These are phyloP conservation scores for Cheilosia scutellata DNA, from an alignment of 2,888 invertebrate genomes.

Conservation along the genomic window DNA sequence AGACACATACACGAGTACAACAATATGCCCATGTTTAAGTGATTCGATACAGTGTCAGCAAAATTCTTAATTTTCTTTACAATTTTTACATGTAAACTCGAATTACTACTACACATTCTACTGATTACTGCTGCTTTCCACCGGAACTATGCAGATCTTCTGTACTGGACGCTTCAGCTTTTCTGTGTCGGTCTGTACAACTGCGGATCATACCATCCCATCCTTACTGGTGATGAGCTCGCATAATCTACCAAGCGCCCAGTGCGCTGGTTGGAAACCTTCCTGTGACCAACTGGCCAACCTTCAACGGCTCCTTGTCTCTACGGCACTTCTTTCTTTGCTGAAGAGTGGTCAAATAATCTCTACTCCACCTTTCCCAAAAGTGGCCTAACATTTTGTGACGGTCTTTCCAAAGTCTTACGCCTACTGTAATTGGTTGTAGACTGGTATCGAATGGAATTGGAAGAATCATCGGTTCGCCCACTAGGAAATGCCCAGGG, in stretches of 20 bases:
- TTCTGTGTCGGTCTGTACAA: conserved; percentile 21
- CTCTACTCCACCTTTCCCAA: conserved; percentile 11
- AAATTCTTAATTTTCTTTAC: no score
- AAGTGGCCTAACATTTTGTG: no score
- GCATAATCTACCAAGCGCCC: no score
- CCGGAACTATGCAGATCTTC: conserved; percentile 13
- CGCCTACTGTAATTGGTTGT: neutral
- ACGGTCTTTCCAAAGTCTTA: conserved; percentile 7
- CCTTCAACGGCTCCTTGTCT: neutral
- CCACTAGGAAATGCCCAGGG: no score
- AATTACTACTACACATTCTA: no score
- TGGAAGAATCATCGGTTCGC: conserved; percentile 23
- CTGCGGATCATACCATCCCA: neutral
- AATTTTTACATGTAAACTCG: no score
- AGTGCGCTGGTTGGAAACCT: no score
- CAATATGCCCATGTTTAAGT: no score
- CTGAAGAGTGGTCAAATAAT: conserved; percentile 30
- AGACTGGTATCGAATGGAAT: conserved; percentile 16
- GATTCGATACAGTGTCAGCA: no score
- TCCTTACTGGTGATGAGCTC: no score
- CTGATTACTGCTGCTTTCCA: neutral
- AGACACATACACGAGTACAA: no score
- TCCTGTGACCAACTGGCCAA: no score
- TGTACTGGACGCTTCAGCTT: conserved; percentile 7
- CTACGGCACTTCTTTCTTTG: conserved; percentile 34